Conservation (phyloP, 2,888 invertebrate species). For the Callyntrura sp. region DNA sequence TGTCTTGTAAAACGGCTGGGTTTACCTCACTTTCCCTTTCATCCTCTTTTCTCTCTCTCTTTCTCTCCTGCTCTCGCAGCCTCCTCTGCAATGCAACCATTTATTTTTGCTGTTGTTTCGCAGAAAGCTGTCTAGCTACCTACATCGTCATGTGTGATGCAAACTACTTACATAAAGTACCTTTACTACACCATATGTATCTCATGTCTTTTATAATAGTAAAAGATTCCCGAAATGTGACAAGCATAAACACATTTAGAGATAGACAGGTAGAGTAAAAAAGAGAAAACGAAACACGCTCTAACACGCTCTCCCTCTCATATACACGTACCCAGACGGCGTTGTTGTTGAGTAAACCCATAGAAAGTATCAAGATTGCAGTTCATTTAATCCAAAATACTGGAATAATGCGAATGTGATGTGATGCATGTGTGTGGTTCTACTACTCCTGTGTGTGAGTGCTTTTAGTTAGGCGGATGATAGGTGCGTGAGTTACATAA, state of each 20-base stretch:
- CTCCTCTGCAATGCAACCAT: background rate
- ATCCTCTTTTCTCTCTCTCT: conserved; percentile 12
- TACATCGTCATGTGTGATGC: background rate
- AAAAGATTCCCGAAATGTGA: conserved; percentile 29
- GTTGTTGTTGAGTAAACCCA: background rate
- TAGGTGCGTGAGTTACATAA: conserved; percentile 23
- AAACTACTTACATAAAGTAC: background rate
- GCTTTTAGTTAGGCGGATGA: conserved; percentile 9
- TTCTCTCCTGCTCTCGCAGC: conserved; percentile 14
- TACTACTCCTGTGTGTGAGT: background rate
- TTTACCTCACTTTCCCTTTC: conserved; percentile 42
- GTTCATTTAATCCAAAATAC: conserved; percentile 71
- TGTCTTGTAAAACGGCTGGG: conserved; percentile 7
- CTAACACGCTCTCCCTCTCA: background rate
- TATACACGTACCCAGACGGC: background rate
- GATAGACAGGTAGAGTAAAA: conserved; percentile 24
- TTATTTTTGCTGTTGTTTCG: background rate
- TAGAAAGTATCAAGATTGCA: conserved; percentile 56
- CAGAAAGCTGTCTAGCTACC: background rate
- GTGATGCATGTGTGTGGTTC: conserved; percentile 61
- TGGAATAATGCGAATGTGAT: conserved; percentile 75
- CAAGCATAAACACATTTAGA: conserved; percentile 16
- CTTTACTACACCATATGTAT: background rate
- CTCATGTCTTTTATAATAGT: too few species aligned
- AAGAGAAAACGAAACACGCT: background rate